Base-by-base conservation (phyloP, 2,888 invertebrate genomes). In the Clivina fossor region DNA sequence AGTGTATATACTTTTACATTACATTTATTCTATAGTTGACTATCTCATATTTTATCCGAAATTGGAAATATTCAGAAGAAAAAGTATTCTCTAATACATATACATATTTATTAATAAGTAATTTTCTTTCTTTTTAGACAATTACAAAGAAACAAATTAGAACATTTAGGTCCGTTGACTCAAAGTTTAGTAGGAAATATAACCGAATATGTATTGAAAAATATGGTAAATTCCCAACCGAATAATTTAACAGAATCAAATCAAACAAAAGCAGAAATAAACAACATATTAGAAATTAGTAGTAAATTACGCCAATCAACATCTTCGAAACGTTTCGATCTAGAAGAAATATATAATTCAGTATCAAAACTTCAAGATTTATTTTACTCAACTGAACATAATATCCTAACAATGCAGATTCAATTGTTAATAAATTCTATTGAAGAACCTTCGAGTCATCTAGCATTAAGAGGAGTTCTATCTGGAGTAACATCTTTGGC, bases 401-500 rank as follows among this genome's bases (percentile, higher is more conserved):
- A 77, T 41, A 78, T 81, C 8, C 69, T 82, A 32, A 77, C 78
- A 13, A 77, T 79, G 62, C 80, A 81, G 65, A 79, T 80, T 72
- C 79, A 79, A 84, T 80, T 80, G 26, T 71, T 88, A 26, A 81
- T 86, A 1, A 80, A 80, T 51, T 80, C 82, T 61, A 74, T 88
- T 48, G 86, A 87, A 68, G 84, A 85, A 62, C 83, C 85, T 0
- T 78, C 81, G 2, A 83, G 78, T 16, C 84, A 79, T 68, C 73
- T 78, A 72, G 81, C 80, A 58, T 76, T 79, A 53, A 80, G 83
- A 57, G 80, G 81, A 57, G 79, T 81, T 0, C 66, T 87, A 1
- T 84, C 85, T 0, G 85, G 83, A 0, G 77, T 88, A 41, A 85
- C 85, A 0, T 84, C 85, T 19, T 72, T 92, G 0, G 86, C 87